A percentile compares a stretch with the other conserved stretches of the same genome.
These are phyloP conservation scores for Notarius quadriscutis DNA, from an alignment of 2,113 vertebrate genomes.

Conservation along the genomic window DNA sequence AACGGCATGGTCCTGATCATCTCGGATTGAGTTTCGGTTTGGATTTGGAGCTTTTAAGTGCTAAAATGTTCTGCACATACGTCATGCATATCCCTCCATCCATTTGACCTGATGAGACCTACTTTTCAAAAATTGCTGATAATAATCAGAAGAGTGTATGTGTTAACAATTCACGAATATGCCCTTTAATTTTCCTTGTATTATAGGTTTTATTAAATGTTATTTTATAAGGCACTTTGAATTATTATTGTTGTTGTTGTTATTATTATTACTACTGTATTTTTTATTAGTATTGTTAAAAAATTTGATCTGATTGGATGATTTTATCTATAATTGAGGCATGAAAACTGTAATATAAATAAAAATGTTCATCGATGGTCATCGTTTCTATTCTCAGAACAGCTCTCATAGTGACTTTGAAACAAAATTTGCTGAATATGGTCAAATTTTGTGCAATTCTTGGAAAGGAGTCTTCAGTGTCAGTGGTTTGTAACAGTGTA, in stretches of 20 bases:
- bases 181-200: background rate
- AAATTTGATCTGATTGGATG: background rate
- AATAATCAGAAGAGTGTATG: background rate
- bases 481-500: background rate
- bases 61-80: background rate
- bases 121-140: background rate
- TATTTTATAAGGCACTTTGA: background rate
- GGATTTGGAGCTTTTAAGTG: background rate
- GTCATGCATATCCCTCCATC: background rate
- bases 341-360: background rate
- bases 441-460: background rate
- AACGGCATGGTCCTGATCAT: background rate
- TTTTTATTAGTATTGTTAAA: background rate
- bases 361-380: background rate
- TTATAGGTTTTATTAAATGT: background rate
- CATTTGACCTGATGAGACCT: background rate
- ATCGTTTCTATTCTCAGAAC: background rate
- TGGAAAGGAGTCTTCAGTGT: background rate
- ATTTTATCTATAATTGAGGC: background rate
- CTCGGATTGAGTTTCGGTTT: background rate
- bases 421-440: background rate
- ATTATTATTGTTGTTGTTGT: background rate
- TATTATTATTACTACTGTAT: background rate
- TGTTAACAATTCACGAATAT: background rate
- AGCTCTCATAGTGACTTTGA: background rate